A percentile compares a stretch with the other conserved stretches of the same genome.
Evolutionary conservation across 1,140 invertebrate genomes (phyloP).

Genomic region (Melipona quadrifasciata): DNA sequence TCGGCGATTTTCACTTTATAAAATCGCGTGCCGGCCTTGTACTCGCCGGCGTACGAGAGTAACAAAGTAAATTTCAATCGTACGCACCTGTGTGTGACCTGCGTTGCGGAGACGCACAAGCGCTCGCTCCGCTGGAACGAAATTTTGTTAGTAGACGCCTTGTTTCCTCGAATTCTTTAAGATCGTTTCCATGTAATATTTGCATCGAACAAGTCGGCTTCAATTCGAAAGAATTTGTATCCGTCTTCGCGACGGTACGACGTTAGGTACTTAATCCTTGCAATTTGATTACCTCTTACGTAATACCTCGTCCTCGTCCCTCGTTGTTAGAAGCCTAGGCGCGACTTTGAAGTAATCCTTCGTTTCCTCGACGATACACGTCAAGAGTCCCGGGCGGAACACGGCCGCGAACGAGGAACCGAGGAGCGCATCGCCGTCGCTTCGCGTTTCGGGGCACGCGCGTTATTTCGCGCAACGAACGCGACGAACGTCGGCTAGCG

Average conservation of each 20-base stretch:
- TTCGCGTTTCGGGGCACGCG: constrained; percentile 22
- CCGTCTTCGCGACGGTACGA: background rate
- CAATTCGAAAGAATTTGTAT: background rate
- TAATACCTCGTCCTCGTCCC: no score
- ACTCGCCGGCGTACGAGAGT: background rate
- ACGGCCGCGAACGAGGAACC: background rate
- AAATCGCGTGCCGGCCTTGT: background rate
- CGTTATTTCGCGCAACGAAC: constrained; percentile 34
- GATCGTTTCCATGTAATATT: constrained; percentile 2
- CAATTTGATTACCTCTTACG: no score
- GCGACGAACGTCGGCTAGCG: constrained; percentile 6
- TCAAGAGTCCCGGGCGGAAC: background rate
- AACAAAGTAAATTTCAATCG: constrained; percentile 2
- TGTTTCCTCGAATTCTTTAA: background rate
- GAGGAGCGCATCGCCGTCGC: background rate
- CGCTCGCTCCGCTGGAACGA: background rate
- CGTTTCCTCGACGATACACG: background rate
- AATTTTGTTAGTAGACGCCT: background rate
- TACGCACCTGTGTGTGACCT: constrained; percentile 1
- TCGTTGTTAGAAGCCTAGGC: no score
- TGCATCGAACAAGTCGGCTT: background rate
- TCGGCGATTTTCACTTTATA: constrained; percentile 48
- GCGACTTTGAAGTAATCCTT: no score
- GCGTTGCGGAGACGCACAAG: background rate
- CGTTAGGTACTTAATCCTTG: no score